Conservation (phyloP, 2,113 vertebrate genomes). For the Pelecanoides urinatrix region DNA sequence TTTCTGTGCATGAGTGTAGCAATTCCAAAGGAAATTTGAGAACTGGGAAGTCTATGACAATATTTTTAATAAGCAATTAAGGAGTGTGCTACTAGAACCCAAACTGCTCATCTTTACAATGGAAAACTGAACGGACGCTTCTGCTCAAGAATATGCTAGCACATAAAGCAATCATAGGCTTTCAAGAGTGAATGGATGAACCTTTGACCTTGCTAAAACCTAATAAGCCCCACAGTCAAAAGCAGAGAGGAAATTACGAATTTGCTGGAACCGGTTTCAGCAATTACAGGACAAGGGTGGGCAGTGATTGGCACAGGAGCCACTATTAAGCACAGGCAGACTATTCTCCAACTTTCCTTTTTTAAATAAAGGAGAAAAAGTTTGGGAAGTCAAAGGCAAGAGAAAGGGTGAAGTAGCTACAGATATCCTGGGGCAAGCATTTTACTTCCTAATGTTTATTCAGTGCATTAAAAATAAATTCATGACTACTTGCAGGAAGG, state of each 20-base stretch:
- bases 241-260: neutral
- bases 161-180: neutral
- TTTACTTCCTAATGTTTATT: constrained; percentile 14
- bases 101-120: neutral
- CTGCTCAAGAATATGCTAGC: neutral
- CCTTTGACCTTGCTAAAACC: neutral
- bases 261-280: neutral
- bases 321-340: neutral
- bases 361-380: neutral
- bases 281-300: neutral
- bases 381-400: neutral
- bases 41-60: neutral
- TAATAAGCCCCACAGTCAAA: neutral
- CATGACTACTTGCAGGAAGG: neutral
- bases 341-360: neutral
- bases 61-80: neutral
- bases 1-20: neutral
- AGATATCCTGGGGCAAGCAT: neutral
- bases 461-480: neutral
- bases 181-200: neutral
- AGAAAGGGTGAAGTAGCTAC: neutral
- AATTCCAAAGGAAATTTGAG: neutral
- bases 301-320: neutral
- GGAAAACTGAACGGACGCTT: neutral
- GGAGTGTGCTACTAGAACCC: neutral